These are phyloP conservation scores for Sarcophaga rosellei DNA, from an alignment of 2,888 invertebrate genomes.

Conservation along the genomic window DNA sequence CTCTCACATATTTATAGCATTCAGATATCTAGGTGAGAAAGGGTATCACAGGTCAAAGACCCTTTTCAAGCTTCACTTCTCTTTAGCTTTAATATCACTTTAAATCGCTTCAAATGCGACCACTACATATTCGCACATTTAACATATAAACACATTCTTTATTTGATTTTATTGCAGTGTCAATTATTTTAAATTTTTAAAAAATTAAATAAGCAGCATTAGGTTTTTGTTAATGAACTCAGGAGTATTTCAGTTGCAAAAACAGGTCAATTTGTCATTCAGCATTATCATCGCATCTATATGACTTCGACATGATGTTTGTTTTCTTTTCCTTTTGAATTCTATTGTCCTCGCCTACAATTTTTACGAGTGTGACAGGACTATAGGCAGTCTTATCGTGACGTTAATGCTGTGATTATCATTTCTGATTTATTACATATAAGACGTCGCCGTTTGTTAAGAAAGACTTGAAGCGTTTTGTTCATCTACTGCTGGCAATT, in stretches of 20 bases:
- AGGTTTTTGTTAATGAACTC: neutral
- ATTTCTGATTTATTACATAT: slow-evolving; percentile 62
- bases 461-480: slow-evolving; percentile 23
- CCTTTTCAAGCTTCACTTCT: too few species aligned
- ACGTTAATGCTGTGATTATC: slow-evolving; percentile 54
- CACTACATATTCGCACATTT: too few species aligned
- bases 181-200: neutral
- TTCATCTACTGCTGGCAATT: neutral
- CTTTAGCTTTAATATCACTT: too few species aligned
- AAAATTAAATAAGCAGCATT: too few species aligned
- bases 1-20: too few species aligned
- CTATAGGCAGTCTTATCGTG: slow-evolving; percentile 25
- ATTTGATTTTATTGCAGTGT: too few species aligned
- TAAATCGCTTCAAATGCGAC: too few species aligned
- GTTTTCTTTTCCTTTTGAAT: neutral
- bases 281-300: neutral
- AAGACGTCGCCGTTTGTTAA: slow-evolving; percentile 39
- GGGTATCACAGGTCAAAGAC: too few species aligned
- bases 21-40: too few species aligned
- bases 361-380: slow-evolving; percentile 35
- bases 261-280: neutral
- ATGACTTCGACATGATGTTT: slow-evolving; percentile 1
- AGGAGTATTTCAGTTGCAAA: neutral
- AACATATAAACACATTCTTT: too few species aligned
- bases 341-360: neutral